Evolutionary conservation across 2,888 invertebrate species (phyloP).

Genomic region (Caenorhabditis angaria): DNA sequence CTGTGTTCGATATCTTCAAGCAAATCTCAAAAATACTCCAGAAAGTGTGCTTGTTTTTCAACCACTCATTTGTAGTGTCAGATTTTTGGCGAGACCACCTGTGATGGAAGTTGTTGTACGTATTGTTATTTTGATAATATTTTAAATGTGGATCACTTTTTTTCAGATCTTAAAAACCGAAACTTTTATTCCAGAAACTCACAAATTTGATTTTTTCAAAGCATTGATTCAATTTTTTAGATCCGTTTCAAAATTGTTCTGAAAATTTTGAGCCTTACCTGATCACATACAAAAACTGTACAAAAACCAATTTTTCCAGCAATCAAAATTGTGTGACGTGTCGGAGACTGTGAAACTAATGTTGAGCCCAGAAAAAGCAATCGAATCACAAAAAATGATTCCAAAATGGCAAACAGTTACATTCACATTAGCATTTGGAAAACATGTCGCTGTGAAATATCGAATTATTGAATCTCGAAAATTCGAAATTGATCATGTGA

Average conservation of each 20-base stretch:
- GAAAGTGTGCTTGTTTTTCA: conserved; percentile 23
- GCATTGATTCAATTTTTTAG: no score
- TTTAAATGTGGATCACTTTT: no score
- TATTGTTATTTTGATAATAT: no score
- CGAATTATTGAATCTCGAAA: conserved; percentile 31
- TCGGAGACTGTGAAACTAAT: conserved; percentile 22
- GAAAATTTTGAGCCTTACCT: no score
- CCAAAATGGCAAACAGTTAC: conserved; percentile 43
- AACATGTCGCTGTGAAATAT: conserved; percentile 40
- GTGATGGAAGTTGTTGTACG: conserved; percentile 7
- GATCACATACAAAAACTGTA: no score
- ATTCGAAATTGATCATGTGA: conserved; percentile 17
- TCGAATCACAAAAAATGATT: conserved; percentile 21
- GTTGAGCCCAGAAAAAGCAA: conserved; percentile 24
- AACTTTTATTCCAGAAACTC: no score
- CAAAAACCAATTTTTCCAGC: conserved; percentile 20
- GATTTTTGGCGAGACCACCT: conserved; percentile 26
- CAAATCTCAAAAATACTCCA: conserved; percentile 9
- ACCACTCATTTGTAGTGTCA: conserved; percentile 20
- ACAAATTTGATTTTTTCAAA: no score
- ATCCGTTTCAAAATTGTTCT: no score
- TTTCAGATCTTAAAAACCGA: no score
- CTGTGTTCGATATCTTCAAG: conserved; percentile 32
- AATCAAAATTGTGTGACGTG: conserved; percentile 19
- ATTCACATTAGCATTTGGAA: conserved; percentile 38